Percentiles rank a stretch among this genome's conserved stretches.
Conservation (phyloP, 2,113 vertebrate species). For the Hyperopisus bebe region DNA sequence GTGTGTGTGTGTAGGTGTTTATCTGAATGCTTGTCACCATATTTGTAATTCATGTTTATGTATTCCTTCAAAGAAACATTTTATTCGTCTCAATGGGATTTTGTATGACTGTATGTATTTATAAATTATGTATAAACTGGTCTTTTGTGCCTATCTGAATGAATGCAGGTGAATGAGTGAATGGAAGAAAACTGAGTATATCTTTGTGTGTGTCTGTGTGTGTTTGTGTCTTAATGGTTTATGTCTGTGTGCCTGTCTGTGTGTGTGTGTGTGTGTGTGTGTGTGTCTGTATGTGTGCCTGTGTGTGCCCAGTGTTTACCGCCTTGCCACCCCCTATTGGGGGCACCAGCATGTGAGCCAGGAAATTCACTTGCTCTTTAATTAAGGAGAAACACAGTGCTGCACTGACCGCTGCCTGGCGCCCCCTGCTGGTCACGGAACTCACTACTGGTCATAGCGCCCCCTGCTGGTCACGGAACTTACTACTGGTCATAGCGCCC, state of each 20-base stretch:
- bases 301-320: neutral
- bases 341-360: slow-evolving; percentile 43
- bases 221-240: neutral
- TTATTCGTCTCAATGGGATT: neutral
- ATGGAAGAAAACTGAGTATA: neutral
- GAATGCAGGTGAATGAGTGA: neutral
- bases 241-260: neutral
- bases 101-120: neutral
- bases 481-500: no score
- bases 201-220: neutral
- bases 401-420: slow-evolving; percentile 27
- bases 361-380: slow-evolving; percentile 40
- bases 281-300: neutral
- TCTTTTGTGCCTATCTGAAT: neutral
- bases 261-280: neutral
- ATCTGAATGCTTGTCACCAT: neutral
- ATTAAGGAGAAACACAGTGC: slow-evolving; percentile 46
- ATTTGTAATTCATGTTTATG: neutral
- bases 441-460: neutral
- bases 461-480: neutral
- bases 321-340: slow-evolving; percentile 13
- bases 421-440: neutral
- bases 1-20: neutral
- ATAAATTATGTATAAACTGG: neutral
- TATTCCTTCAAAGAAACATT: neutral